phyloP scores from a whole-genome alignment of 2,113 vertebrate species.

The Saccopteryx leptura region DNA sequence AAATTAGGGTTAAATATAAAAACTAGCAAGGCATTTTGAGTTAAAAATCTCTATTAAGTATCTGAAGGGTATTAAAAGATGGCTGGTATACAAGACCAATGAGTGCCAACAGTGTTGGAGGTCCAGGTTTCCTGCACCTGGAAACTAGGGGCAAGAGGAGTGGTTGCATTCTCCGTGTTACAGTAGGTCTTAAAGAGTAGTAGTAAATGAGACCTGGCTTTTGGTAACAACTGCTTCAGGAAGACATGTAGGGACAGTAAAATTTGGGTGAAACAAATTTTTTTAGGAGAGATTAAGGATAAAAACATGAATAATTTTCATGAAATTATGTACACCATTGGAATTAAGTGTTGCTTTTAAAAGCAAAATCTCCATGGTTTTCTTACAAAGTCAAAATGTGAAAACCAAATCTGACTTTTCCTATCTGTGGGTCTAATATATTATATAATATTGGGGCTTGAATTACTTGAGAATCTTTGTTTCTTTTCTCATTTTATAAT shows the following conservation, averaged over 20 bases:
- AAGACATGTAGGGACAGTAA: neutral
- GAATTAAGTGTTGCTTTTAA: conserved; percentile 29
- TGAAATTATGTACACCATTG: neutral
- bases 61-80: neutral
- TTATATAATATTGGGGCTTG: neutral
- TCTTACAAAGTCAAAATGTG: neutral
- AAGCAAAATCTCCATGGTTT: neutral
- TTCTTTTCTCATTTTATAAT: neutral
- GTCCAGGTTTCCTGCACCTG: neutral
- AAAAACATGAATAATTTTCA: neutral
- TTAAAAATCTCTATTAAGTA: neutral
- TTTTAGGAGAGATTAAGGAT: neutral
- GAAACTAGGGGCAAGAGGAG: neutral
- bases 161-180: neutral
- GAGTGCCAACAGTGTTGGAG: neutral
- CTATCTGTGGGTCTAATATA: neutral
- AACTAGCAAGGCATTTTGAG: neutral
- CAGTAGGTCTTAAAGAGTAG: neutral
- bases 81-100: neutral
- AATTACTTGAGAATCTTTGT: neutral
- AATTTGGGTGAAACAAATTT: neutral
- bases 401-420: neutral
- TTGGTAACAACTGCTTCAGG: neutral
- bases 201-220: neutral
- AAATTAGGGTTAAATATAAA: neutral